Evolutionary conservation across 2,113 vertebrate genomes (phyloP).

Genomic region (Psilopsiagon aymara): DNA sequence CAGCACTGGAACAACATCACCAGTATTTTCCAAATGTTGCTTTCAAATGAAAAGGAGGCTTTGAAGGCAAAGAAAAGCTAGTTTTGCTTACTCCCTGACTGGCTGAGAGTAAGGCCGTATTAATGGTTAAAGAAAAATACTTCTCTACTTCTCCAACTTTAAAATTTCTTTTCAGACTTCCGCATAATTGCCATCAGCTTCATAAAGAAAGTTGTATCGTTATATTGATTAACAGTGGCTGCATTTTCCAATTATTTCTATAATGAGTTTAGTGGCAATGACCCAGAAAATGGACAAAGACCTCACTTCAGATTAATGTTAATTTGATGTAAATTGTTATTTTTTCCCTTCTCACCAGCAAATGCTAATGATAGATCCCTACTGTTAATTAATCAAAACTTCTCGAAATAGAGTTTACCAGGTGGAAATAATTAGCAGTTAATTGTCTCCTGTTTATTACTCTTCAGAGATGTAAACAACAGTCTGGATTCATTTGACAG

Average conservation of each 20-base stretch:
- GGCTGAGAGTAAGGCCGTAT: neutral
- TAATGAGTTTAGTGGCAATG: slow-evolving; percentile 73
- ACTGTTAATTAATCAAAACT: slow-evolving; percentile 77
- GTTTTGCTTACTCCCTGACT: neutral
- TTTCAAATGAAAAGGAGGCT: neutral
- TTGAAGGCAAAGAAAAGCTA: neutral
- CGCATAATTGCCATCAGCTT: slow-evolving; percentile 39
- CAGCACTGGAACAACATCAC: neutral
- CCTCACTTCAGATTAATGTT: slow-evolving; percentile 54
- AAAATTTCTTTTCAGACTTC: slow-evolving; percentile 7
- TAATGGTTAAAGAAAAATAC: neutral
- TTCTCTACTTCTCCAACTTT: neutral
- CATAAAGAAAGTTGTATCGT: slow-evolving; percentile 53
- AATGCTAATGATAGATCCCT: slow-evolving; percentile 70
- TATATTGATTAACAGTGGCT: slow-evolving; percentile 67
- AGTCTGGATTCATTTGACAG: slow-evolving; percentile 44
- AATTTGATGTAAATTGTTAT: slow-evolving; percentile 68
- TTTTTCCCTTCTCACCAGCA: slow-evolving; percentile 36
- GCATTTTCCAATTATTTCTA: slow-evolving; percentile 69
- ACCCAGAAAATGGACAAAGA: slow-evolving; percentile 74
- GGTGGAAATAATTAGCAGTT: slow-evolving; percentile 80
- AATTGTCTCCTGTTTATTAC: slow-evolving; percentile 78
- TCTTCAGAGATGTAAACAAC: slow-evolving; percentile 74
- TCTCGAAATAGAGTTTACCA: slow-evolving; percentile 76
- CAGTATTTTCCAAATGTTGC: neutral